Evolutionary conservation across 2,113 vertebrate species (phyloP).

Genomic region (Alethe castanea): DNA sequence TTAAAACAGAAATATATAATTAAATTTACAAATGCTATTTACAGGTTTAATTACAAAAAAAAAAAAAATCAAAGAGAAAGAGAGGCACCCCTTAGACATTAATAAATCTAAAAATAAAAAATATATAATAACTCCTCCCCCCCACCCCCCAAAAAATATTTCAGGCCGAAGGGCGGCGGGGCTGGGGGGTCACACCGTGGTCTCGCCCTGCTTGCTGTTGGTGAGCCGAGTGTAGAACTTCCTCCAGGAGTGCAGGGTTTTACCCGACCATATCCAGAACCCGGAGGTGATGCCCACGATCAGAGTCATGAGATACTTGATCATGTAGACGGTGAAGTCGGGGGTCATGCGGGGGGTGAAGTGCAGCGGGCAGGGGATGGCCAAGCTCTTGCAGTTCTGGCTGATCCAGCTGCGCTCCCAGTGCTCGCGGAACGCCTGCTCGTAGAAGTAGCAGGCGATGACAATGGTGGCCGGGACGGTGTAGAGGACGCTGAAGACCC

Average conservation of each 20-base stretch:
- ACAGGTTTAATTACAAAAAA: conserved; percentile 85
- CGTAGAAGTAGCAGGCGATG: conserved; percentile 97
- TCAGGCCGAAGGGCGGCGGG: neutral
- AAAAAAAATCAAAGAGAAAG: conserved; percentile 45
- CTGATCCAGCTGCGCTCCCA: conserved; percentile 96
- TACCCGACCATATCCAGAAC: conserved; percentile 99
- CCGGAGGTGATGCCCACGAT: conserved; percentile 98
- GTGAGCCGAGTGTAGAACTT: conserved; percentile 94
- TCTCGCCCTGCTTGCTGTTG: conserved; percentile 91
- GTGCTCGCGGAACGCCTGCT: conserved; percentile 94
- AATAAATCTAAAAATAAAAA: conserved; percentile 72
- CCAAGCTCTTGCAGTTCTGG: conserved; percentile 91
- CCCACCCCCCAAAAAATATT: neutral
- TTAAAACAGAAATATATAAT: conserved; percentile 91
- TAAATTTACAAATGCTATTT: conserved; percentile 91
- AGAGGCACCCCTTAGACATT: conserved; percentile 63
- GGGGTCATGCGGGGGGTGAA: conserved; percentile 88
- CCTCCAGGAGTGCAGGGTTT: conserved; percentile 96
- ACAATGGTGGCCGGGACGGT: conserved; percentile 96
- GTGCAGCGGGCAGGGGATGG: conserved; percentile 90
- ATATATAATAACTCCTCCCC: conserved; percentile 60
- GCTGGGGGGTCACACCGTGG: conserved; percentile 79
- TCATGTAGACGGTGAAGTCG: conserved; percentile 99
- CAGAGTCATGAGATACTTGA: conserved; percentile 99
- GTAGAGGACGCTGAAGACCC: conserved; percentile 97